phyloP scores from a whole-genome alignment of 2,113 vertebrate species.

The Canis aureus region DNA sequence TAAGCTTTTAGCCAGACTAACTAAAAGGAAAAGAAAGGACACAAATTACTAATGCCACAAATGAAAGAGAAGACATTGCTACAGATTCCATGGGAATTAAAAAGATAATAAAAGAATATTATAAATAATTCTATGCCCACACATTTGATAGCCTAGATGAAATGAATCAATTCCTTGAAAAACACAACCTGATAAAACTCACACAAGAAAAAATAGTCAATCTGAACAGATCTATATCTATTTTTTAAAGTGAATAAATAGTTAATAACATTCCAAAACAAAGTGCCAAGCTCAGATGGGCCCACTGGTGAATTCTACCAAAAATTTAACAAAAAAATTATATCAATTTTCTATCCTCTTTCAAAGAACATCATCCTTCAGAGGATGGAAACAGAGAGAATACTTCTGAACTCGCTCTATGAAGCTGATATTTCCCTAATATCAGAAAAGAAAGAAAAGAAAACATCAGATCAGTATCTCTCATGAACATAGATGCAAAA shows the following conservation, averaged over 20 bases:
- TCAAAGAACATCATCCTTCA: background rate
- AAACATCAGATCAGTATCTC: background rate
- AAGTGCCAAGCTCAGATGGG: background rate
- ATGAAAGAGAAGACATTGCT: background rate
- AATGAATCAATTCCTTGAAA: background rate
- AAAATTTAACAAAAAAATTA: background rate
- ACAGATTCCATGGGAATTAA: background rate
- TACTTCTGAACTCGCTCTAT: background rate
- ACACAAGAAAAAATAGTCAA: background rate
- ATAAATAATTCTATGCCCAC: background rate
- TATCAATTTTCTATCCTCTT: background rate
- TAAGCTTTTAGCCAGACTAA: background rate
- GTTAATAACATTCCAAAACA: background rate
- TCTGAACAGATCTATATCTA: background rate
- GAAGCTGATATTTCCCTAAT: background rate
- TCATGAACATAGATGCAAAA: background rate
- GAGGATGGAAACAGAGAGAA: background rate
- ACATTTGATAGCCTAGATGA: background rate
- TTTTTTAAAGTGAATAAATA: background rate
- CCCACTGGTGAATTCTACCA: background rate
- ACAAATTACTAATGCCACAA: background rate
- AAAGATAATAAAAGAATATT: background rate
- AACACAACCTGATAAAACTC: background rate
- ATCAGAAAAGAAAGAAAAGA: background rate
- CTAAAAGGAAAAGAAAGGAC: background rate